phyloP scores from a whole-genome alignment of 2,888 invertebrate genomes.

The Quadroppia sp. region DNA sequence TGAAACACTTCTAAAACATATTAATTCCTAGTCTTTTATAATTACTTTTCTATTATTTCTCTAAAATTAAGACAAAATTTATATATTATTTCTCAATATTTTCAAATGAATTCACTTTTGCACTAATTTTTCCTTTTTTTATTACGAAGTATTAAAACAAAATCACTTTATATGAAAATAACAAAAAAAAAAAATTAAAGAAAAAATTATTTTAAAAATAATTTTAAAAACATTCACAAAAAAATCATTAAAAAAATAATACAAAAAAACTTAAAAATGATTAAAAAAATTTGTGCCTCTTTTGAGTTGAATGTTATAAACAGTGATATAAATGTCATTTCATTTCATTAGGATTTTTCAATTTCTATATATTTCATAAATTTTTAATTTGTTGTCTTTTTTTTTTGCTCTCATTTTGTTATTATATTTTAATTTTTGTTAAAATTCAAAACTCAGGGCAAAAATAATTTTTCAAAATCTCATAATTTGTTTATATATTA shows the following conservation, averaged over 20 bases:
- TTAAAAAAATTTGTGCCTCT: slow-evolving; percentile 34
- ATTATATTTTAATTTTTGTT: neutral
- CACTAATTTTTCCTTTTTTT: neutral
- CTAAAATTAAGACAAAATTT: slow-evolving; percentile 19
- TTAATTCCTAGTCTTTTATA: slow-evolving; percentile 28
- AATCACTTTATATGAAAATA: slow-evolving; percentile 5
- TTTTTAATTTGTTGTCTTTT: neutral
- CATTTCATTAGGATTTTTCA: neutral
- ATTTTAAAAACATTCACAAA: neutral
- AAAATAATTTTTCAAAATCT: neutral
- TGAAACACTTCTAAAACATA: slow-evolving; percentile 20
- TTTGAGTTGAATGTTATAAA: slow-evolving; percentile 1
- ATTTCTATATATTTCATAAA: neutral
- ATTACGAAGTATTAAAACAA: neutral
- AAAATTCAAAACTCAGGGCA: neutral
- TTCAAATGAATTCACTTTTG: neutral
- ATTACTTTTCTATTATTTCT: neutral
- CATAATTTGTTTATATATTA: neutral
- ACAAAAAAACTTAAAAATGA: slow-evolving; percentile 8
- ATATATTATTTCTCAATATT: neutral
- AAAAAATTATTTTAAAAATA: slow-evolving; percentile 7
- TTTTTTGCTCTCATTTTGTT: neutral
- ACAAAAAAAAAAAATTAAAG: neutral
- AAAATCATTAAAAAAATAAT: slow-evolving; percentile 3
- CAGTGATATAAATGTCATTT: slow-evolving; percentile 28